Evolutionary conservation across 2,888 invertebrate species (phyloP).

Genomic region (Tenthredo livida): DNA sequence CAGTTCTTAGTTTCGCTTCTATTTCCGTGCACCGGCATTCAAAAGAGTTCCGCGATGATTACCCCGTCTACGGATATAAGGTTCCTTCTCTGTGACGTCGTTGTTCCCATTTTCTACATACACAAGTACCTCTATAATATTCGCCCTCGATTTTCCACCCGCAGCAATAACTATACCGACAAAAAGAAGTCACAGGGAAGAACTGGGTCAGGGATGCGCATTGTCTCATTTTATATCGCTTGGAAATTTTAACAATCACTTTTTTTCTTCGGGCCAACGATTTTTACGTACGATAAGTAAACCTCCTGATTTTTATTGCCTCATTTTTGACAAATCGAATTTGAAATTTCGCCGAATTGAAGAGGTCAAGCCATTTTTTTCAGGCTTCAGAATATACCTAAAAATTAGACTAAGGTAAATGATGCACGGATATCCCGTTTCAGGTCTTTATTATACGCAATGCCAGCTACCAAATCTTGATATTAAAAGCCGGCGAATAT

Average conservation of each 20-base stretch:
- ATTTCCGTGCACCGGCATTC: constrained; percentile 25
- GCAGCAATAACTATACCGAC: constrained; percentile 7
- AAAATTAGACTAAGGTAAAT: too few species aligned
- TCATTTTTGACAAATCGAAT: too few species aligned
- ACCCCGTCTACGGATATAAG: constrained; percentile 23
- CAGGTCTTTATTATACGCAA: too few species aligned
- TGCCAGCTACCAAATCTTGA: too few species aligned
- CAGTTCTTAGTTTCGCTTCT: background rate
- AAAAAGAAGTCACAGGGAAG: background rate
- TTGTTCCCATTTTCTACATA: background rate
- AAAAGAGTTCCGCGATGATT: constrained; percentile 29
- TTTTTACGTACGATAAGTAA: too few species aligned
- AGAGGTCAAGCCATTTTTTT: too few species aligned
- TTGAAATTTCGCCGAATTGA: too few species aligned
- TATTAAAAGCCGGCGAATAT: too few species aligned
- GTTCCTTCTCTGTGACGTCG: background rate
- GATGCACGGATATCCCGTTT: too few species aligned
- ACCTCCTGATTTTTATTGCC: too few species aligned
- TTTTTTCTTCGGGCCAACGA: background rate
- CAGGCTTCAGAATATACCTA: too few species aligned
- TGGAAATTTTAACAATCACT: background rate
- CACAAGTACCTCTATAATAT: background rate
- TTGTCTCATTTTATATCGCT: constrained; percentile 28
- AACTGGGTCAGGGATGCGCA: constrained; percentile 35
- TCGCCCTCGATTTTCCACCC: constrained; percentile 8